Evolutionary conservation across 2,797 vertebrate species (phyloP).

Genomic region (Semaprochilodus insignis): DNA sequence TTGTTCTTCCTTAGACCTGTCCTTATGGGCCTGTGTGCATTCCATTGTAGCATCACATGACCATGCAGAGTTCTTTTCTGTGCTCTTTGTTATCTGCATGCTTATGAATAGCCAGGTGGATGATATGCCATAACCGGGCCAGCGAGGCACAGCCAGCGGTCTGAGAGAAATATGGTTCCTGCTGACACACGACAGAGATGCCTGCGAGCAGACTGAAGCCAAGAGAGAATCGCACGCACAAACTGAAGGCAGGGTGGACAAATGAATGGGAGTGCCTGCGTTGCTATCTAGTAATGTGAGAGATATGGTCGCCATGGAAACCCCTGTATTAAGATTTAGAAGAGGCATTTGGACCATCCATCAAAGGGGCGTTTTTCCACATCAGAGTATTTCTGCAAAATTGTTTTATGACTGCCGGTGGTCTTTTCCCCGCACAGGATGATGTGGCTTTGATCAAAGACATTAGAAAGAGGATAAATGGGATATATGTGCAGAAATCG

Average conservation of each 20-base stretch:
- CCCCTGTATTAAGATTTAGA: slow-evolving; percentile 59
- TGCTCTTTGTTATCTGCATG: slow-evolving; percentile 33
- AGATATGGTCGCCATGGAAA: slow-evolving; percentile 63
- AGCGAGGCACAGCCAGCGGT: slow-evolving; percentile 27
- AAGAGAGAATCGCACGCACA: slow-evolving; percentile 18
- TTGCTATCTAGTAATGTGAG: slow-evolving; percentile 58
- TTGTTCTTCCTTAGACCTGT: slow-evolving; percentile 17
- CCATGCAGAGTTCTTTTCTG: background rate
- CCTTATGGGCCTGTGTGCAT: slow-evolving; percentile 19
- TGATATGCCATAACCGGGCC: slow-evolving; percentile 44
- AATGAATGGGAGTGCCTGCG: slow-evolving; percentile 49
- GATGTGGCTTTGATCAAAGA: slow-evolving; percentile 40
- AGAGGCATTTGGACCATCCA: slow-evolving; percentile 55
- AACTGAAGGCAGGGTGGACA: slow-evolving; percentile 41
- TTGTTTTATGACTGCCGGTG: slow-evolving; percentile 46
- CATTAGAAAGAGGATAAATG: slow-evolving; percentile 29
- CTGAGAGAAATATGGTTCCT: slow-evolving; percentile 46
- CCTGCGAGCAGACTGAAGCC: slow-evolving; percentile 43
- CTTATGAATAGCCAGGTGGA: slow-evolving; percentile 33
- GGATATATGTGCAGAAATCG: background rate
- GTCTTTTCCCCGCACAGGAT: slow-evolving; percentile 15
- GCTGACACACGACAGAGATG: slow-evolving; percentile 31
- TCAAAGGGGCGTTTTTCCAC: slow-evolving; percentile 49
- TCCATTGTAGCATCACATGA: slow-evolving; percentile 20
- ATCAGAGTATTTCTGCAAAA: slow-evolving; percentile 46